Evolutionary conservation across 2,888 invertebrate genomes (phyloP), one percentile per base, ranked within the genome.

Genomic region (Eupsilia transversa): DNA sequence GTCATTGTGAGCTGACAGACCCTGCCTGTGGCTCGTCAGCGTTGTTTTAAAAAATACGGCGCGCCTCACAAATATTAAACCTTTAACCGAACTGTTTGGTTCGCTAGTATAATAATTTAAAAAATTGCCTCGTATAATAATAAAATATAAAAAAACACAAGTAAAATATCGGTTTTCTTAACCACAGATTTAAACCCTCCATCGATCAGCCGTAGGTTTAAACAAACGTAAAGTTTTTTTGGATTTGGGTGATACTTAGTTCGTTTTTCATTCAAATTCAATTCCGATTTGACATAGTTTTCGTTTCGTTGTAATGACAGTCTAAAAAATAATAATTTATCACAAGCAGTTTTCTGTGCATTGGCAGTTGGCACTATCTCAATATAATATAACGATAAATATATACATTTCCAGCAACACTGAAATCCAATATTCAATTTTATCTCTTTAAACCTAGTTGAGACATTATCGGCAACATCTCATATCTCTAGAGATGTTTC

Each of bases 381-480:
- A 54, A 72, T 41, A 65, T 72, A 27, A 65, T 72, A 27, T 14
- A 35, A 73, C 41, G 81, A 79, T 81, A 79, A 82, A n/a, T 72
- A 63, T 14, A 41, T 3, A 23, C 4, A 69, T 43, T 65, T 68
- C 23, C 38, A 57, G 33, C 35, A 70, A 70, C n/a, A 66, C 61
- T 41, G 49, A 68, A 80, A 82, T 80, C 65, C 68, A 57, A 66
- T 77, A 70, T 72, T 64, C 30, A 64, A 61, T 38, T 85, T 91
- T 89, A 90, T 91, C 90, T 86, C 70, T 65, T 30, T 76, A 77
- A 86, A 83, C 68, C 71, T 64, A 80, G 67, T 64, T 73, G 38
- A 89, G 90, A 90, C 89, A 88, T 74, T 92, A 93, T 94, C 93
- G 70, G 72, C 52, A 86, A 87, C 72, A 54, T 82, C 52, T 75